phyloP scores from a whole-genome alignment of 2,113 vertebrate species.

The Struthidea cinerea region DNA sequence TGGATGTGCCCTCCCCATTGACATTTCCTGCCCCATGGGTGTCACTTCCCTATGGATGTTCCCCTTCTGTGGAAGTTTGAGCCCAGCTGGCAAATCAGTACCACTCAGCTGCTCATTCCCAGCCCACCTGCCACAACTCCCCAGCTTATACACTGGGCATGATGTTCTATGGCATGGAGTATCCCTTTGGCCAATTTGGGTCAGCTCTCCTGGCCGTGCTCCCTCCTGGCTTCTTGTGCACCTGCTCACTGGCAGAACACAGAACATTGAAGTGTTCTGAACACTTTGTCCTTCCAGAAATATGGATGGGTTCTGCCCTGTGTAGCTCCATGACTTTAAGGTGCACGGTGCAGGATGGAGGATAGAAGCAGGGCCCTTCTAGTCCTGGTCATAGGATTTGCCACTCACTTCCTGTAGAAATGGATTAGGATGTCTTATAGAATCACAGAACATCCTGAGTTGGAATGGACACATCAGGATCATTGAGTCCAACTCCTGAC shows the following conservation, averaged over 20 bases:
- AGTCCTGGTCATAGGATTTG: not conserved
- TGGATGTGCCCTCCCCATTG: fast-evolving
- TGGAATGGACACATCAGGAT: not conserved
- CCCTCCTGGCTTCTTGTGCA: no score
- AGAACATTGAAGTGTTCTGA: fast-evolving
- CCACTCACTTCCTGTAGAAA: not conserved
- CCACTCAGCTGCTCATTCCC: not conserved
- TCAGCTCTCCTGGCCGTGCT: not conserved
- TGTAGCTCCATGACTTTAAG: not conserved
- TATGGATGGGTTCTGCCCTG: not conserved
- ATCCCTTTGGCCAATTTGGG: not conserved
- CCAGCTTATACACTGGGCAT: fast-evolving
- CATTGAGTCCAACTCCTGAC: fast-evolving
- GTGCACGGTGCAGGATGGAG: not conserved
- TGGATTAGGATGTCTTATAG: not conserved
- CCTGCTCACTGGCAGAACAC: not conserved
- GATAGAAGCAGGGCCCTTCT: not conserved
- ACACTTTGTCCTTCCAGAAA: not conserved
- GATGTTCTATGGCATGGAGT: fast-evolving
- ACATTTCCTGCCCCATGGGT: no score
- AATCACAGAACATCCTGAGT: not conserved
- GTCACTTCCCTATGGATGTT: fast-evolving
- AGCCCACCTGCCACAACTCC: no score
- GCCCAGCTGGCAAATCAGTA: not conserved
- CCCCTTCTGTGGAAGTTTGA: not conserved